A percentile compares a stretch with the other conserved stretches of the same genome.
Evolutionary conservation across 2,888 invertebrate genomes (phyloP).

Genomic region (Melieria picta): DNA sequence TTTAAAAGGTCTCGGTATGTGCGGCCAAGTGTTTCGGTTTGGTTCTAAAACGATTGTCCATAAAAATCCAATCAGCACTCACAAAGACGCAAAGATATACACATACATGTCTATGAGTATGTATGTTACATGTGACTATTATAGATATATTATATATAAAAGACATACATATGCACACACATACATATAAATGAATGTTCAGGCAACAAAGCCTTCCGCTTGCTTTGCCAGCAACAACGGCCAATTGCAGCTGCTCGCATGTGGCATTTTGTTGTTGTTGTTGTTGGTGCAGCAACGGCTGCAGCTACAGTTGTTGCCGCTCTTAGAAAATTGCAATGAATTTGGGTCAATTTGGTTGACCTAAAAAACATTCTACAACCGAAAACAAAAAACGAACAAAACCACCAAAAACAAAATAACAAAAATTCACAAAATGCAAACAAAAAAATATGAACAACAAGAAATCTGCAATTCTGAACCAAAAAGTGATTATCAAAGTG

Average conservation of each 20-base stretch:
- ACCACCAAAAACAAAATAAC: neutral
- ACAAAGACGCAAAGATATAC: neutral
- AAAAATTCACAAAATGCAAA: neutral
- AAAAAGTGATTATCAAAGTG: too few species aligned
- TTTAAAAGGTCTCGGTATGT: too few species aligned
- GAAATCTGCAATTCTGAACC: too few species aligned
- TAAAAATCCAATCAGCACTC: conserved; percentile 17
- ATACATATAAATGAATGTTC: neutral
- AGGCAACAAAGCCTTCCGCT: conserved; percentile 20
- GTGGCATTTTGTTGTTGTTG: neutral
- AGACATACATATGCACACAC: neutral
- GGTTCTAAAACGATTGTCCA: conserved; percentile 16
- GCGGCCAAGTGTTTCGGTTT: neutral
- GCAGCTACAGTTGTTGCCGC: neutral
- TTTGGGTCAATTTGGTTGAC: conserved; percentile 40
- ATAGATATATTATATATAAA: conserved; percentile 11
- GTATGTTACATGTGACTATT: too few species aligned
- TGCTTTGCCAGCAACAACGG: conserved; percentile 45
- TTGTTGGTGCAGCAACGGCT: neutral
- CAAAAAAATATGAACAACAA: too few species aligned
- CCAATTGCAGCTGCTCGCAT: conserved; percentile 14
- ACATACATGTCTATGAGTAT: neutral
- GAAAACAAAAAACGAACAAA: neutral
- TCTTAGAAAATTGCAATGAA: conserved; percentile 27
- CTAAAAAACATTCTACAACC: conserved; percentile 18